Evolutionary conservation across 2,888 invertebrate genomes (phyloP).

Genomic region (Petrophora chlorosata): DNA sequence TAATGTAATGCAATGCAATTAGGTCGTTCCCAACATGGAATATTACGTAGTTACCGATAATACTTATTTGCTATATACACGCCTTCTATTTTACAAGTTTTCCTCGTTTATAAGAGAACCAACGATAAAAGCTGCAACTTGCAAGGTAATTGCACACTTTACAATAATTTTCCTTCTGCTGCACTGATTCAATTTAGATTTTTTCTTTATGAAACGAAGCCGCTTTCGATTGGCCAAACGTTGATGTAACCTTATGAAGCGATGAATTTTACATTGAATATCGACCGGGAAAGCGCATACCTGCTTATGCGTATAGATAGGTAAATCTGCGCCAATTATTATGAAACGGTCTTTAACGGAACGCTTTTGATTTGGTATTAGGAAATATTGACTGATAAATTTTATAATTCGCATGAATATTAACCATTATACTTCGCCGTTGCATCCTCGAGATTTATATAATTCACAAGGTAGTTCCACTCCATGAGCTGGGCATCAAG

Average conservation of each 20-base stretch:
- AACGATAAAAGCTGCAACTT: conserved; percentile 4
- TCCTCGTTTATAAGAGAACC: conserved; percentile 5
- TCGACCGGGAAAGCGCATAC: conserved; percentile 30
- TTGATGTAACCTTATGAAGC: conserved; percentile 31
- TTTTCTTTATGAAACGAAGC: conserved; percentile 12
- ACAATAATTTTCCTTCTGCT: conserved; percentile 2
- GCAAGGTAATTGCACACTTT: conserved; percentile 12
- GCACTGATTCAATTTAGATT: neutral
- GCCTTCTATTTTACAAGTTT: conserved; percentile 10
- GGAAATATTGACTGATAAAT: neutral
- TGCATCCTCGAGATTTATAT: too few relatives aligned
- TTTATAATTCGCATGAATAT: neutral
- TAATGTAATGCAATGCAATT: conserved; percentile 13
- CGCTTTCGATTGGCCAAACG: conserved; percentile 13
- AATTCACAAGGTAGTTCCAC: too few relatives aligned
- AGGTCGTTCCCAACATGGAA: conserved; percentile 9
- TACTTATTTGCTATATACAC: conserved; percentile 7
- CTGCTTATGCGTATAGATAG: conserved; percentile 7
- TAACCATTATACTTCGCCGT: too few relatives aligned
- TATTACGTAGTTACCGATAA: conserved; percentile 2
- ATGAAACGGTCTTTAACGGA: conserved; percentile 6
- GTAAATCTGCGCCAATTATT: conserved; percentile 3
- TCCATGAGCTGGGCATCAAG: too few relatives aligned
- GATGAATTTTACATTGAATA: conserved; percentile 36
- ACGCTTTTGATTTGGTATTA: neutral